A percentile compares a stretch with the other conserved stretches of the same genome.
Conservation (phyloP, 2,797 vertebrate species). For the Poecile montanus region DNA sequence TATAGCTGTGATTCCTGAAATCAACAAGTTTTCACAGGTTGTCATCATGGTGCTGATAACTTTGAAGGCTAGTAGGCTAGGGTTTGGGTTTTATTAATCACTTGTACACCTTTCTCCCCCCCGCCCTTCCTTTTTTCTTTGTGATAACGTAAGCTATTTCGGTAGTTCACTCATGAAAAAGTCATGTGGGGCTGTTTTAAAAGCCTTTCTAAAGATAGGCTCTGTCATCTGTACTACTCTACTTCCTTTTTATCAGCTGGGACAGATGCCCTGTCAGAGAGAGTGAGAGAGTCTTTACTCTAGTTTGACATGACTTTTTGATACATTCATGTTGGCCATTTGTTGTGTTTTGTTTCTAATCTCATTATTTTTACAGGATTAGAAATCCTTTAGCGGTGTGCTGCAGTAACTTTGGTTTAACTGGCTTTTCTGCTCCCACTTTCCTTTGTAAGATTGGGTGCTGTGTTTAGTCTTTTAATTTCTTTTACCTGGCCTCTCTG, state of each 20-base stretch:
- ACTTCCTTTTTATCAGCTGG: constrained; percentile 35
- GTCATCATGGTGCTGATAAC: neutral
- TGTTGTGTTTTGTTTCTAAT: neutral
- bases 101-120: neutral
- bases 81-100: neutral
- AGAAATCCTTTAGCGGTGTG: neutral
- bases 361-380: constrained; percentile 3
- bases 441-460: neutral
- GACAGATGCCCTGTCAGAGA: neutral
- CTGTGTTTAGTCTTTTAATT: neutral
- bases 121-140: fast-evolving
- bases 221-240: neutral
- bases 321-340: neutral
- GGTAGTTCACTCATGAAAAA: constrained; percentile 6
- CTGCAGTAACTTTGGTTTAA: neutral
- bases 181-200: neutral
- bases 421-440: neutral
- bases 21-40: neutral
- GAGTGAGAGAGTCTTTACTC: neutral
- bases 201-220: constrained; percentile 53
- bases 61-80: neutral
- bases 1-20: neutral
- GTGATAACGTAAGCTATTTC: neutral
- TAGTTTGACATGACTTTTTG: neutral
- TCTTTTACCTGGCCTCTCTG: neutral